Evolutionary conservation across 2,113 vertebrate species (phyloP), one percentile per base, ranked within the genome.

Genomic region (Apodemus sylvaticus): DNA sequence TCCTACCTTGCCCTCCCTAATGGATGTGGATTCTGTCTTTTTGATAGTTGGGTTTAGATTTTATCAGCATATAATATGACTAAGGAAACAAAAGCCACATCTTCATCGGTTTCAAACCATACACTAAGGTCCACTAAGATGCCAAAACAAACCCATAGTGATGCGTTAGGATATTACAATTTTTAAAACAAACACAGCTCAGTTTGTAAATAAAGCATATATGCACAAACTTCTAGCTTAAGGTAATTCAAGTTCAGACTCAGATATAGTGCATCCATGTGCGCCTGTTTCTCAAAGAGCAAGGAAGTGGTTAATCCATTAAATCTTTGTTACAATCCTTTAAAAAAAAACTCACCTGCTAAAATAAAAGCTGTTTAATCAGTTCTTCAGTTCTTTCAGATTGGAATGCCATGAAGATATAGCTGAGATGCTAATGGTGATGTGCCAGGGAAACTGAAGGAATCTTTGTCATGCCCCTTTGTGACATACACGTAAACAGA

Each of bases 341-440:
- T 36, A 34, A 68, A 68, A 29, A 36, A 68, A 68, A 93, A 82
- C 22, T 53, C 36, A 82, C 42, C 4, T 78, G 22, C 22, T 79
- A 13, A 73, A 86, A 48, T 73, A 88, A 89, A 70, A 71, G 17
- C 31, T 88, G 7, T 96, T 96, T 86, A 10, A 5, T 95, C 71
- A 51, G 62, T 51, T 24, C 58, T 93, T 95, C 71, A 51, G 62
- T 51, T 24, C 58, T 93, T 81, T 83, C 12, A 26, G 48, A 20
- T 26, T 73, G 68, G 24, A 24, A 16, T 70, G 29, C 58, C 58
- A 76, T 58, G 42, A 77, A 90, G 83, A 87, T 74, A 64, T 36
- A 87, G 48, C n/a, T 78, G 45, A 93, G 31, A 94, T 22, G 24
- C 24, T 66, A 36, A 24, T 73, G 2, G 77, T 48, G 4, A 36